A percentile compares a stretch with the other conserved stretches of the same genome.
phyloP scores from a whole-genome alignment of 2,797 vertebrate species.

The Brotula barbata region DNA sequence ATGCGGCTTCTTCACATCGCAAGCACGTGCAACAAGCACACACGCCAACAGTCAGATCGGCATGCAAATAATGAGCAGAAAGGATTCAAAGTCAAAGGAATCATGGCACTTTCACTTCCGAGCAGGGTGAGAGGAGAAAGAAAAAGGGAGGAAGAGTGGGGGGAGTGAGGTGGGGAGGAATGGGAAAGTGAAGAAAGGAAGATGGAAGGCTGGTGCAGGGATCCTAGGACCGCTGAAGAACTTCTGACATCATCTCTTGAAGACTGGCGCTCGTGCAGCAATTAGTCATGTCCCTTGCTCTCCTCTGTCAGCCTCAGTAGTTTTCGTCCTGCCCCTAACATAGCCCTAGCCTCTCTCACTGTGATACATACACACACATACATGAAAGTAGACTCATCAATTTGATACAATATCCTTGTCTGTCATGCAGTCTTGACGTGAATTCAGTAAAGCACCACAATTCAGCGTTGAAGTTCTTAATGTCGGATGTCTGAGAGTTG shows the following conservation, averaged over 20 bases:
- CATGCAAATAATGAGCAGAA: conserved; percentile 76
- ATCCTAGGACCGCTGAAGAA: conserved; percentile 66
- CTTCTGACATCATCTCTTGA: conserved; percentile 71
- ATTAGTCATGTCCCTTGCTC: conserved; percentile 70
- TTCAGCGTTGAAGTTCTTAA: too few relatives aligned
- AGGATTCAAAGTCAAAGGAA: conserved; percentile 73
- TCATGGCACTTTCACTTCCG: conserved; percentile 57
- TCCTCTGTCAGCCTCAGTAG: conserved; percentile 57
- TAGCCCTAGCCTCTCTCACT: not conserved
- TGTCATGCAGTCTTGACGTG: conserved; percentile 15
- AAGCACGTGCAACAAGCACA: conserved; percentile 28
- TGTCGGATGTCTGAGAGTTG: conserved; percentile 11
- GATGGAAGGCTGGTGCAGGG: conserved; percentile 67
- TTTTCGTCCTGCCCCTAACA: conserved; percentile 38
- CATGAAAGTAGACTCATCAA: conserved; percentile 13
- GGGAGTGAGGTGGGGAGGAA: conserved; percentile 49
- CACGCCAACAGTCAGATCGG: conserved; percentile 44
- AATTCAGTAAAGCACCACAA: conserved; percentile 20
- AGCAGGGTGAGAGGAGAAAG: conserved; percentile 52
- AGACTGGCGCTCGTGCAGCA: conserved; percentile 72
- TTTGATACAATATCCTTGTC: conserved; percentile 9
- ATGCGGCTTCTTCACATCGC: conserved; percentile 58
- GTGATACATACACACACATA: conserved; percentile 9
- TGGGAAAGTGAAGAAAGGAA: conserved; percentile 42
- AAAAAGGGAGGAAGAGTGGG: conserved; percentile 51